Base-by-base conservation (phyloP, 1,140 invertebrate genomes). In the Brachionus paranguensis region DNA sequence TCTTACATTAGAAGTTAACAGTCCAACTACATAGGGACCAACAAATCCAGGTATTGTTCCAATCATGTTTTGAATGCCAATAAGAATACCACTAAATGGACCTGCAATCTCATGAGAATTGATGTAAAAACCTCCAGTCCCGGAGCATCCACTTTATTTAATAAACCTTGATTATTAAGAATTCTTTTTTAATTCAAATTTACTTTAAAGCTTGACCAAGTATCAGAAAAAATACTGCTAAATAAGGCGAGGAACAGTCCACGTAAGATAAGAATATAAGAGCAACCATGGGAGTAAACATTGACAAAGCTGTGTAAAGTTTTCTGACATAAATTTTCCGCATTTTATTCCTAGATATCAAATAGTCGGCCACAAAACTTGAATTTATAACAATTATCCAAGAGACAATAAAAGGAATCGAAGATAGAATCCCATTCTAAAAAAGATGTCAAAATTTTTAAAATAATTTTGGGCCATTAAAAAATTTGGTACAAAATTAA, bases 1-100 rank as follows among this genome's bases (percentile, higher is more conserved):
- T 4, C 20, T 11, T 81, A 81, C 78, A 68, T 81, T 81, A 11
- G 24, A 20, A 27, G 78, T 81, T 20, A 81, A 20, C 5, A 64
- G 20, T n/a, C 53, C 27, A 81, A 68, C 53, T 27, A 81, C 17
- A 33, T 81, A 81, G 24, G 78, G 78, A 6, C 53, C 78, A 24
- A 64, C 11, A 60, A 81, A 68, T 11, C 78, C 78, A 10, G 78
- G 64, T 3, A 81, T 60, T 8, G 53, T 81, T 64, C 78, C 78
- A 47, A 60, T 45, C 53, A 64, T 81, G 27, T 81, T 81, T 68
- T 64, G 53, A 64, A 81, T 81, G 14, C 78, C 64, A 68, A 81
- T 64, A 27, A 81, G 27, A 45, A 81, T 81, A 6, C 78, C 43
- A 68, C 37, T 81, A 47, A 45, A 81, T 27, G 78, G 78, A 37